Evolutionary conservation across 1,140 invertebrate genomes (phyloP).

Genomic region (Steinernema khuongi): DNA sequence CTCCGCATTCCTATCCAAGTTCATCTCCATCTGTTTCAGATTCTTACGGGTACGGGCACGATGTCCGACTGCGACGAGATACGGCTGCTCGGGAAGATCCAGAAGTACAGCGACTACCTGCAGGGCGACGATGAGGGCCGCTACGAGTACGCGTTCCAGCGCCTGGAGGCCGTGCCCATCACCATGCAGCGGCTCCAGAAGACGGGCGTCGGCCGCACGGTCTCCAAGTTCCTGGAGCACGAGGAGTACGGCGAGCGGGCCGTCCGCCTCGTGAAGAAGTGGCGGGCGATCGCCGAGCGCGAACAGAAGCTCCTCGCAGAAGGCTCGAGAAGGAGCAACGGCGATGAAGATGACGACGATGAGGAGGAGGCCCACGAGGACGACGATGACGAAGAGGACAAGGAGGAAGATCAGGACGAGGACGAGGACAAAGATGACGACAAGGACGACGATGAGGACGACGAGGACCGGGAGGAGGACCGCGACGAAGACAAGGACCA

Average conservation of each 20-base stretch:
- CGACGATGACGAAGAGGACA: neutral
- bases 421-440: neutral
- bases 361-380: neutral
- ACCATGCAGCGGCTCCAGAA: neutral
- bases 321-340: too few relatives aligned
- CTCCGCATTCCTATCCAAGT: too few relatives aligned
- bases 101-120: neutral
- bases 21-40: neutral
- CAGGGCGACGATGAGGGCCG: neutral
- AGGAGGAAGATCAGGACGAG: neutral
- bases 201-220: neutral
- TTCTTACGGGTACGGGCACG: neutral
- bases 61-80: neutral
- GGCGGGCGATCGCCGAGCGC: neutral
- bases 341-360: too few relatives aligned
- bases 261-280: neutral
- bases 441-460: neutral
- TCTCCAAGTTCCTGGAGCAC: neutral
- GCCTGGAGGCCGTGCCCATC: neutral
- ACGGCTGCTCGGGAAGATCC: neutral
- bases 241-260: neutral
- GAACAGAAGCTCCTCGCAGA: too few relatives aligned
- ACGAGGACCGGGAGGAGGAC: neutral
- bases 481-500: too few relatives aligned
- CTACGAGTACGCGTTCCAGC: neutral